These are phyloP conservation scores for Toxotes jaculatrix DNA, from an alignment of 2,113 vertebrate genomes.

Conservation along the genomic window DNA sequence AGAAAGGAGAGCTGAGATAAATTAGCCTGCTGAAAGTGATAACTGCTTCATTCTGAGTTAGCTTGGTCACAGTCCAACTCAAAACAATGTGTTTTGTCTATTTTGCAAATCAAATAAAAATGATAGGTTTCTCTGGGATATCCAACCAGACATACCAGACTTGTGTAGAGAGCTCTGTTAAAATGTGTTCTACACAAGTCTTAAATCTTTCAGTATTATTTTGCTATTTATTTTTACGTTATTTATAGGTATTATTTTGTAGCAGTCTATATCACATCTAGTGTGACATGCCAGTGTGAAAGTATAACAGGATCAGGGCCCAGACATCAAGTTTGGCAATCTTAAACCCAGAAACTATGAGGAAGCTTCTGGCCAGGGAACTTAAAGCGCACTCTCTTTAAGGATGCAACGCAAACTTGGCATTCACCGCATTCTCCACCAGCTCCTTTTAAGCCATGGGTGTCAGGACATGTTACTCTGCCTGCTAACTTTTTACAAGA, in stretches of 20 bases:
- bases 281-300: constrained; percentile 12
- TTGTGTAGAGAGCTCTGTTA: not conserved
- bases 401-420: constrained; percentile 55
- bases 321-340: constrained; percentile 55
- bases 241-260: not conserved
- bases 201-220: not conserved
- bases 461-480: constrained; percentile 69
- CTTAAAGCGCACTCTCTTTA: constrained; percentile 46
- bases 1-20: not conserved
- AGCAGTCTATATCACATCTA: not conserved
- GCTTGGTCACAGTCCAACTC: not conserved
- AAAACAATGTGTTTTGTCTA: not conserved
- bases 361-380: constrained; percentile 44
- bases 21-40: not conserved
- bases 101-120: not conserved
- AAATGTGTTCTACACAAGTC: not conserved
- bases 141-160: not conserved
- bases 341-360: constrained; percentile 45
- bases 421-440: constrained; percentile 42
- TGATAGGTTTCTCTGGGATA: not conserved
- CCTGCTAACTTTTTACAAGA: constrained; percentile 49
- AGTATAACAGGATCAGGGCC: constrained; percentile 26
- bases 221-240: not conserved
- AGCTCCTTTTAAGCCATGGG: constrained; percentile 55
- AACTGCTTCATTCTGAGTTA: not conserved